Percentiles rank a stretch among this genome's conserved stretches.
phyloP scores from a whole-genome alignment of 2,888 invertebrate genomes.

The Watsonalla binaria region DNA sequence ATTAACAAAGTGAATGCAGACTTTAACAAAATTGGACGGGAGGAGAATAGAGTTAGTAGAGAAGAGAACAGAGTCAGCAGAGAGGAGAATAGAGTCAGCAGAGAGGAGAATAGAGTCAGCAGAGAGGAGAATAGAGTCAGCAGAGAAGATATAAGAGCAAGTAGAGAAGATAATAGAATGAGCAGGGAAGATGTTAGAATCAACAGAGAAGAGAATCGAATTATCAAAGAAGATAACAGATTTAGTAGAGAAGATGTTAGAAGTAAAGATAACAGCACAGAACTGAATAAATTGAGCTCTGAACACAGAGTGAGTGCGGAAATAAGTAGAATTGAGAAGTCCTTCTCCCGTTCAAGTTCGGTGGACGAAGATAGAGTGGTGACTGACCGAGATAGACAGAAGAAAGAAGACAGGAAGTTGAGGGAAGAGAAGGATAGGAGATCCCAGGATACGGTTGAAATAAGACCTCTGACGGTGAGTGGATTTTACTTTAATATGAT shows the following conservation, averaged over 20 bases:
- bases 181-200: conserved; percentile 9
- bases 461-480: conserved; percentile 61
- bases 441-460: conserved; percentile 47
- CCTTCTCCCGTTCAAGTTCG: conserved; percentile 50
- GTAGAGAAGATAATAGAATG: conserved; percentile 33
- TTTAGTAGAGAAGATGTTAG: conserved; percentile 9
- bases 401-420: conserved; percentile 27
- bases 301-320: conserved; percentile 24
- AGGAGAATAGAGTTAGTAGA: conserved; percentile 12
- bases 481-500: neutral
- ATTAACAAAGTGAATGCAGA: conserved; percentile 24
- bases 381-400: conserved; percentile 26
- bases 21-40: conserved; percentile 14
- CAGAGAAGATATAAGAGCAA: conserved; percentile 23
- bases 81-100: conserved; percentile 26
- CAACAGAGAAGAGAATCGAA: conserved; percentile 13
- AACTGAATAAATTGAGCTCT: conserved; percentile 26
- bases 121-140: conserved; percentile 27
- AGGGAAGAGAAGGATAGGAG: conserved; percentile 32
- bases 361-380: conserved; percentile 29
- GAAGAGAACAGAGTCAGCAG: conserved; percentile 22
- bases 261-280: conserved; percentile 25
- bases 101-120: conserved; percentile 10
- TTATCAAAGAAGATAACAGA: conserved; percentile 35
- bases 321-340: conserved; percentile 42